phyloP scores from a whole-genome alignment of 2,797 vertebrate species.

The Miichthys miiuy region DNA sequence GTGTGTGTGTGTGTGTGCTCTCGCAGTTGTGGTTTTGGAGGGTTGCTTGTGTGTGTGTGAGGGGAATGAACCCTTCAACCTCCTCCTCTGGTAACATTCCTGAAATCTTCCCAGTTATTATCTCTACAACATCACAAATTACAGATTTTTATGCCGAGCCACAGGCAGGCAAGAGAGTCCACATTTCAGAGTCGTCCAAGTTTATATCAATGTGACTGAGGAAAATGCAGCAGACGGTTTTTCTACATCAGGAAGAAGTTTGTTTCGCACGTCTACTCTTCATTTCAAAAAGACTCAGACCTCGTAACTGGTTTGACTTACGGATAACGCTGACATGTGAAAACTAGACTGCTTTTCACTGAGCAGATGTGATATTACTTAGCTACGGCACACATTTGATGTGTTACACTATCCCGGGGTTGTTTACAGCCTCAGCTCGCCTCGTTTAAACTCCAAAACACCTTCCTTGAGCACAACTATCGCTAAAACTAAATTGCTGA shows the following conservation, averaged over 20 bases:
- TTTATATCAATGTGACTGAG: constrained; percentile 5
- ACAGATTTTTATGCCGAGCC: constrained; percentile 31
- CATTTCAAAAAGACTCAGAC: background rate
- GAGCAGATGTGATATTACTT: constrained; percentile 32
- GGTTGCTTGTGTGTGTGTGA: constrained; percentile 35
- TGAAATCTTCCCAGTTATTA: constrained; percentile 30
- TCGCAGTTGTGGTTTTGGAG: constrained; percentile 51
- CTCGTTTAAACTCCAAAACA: background rate
- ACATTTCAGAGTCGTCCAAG: background rate
- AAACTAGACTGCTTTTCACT: constrained; percentile 4
- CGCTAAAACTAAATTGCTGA: constrained; percentile 7
- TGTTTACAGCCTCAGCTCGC: background rate
- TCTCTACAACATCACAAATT: constrained; percentile 27
- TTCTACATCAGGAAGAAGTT: background rate
- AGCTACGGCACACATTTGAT: constrained; percentile 13
- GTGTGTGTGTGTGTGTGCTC: constrained; percentile 42
- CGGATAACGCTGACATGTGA: background rate
- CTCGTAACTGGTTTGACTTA: background rate
- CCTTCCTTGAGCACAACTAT: constrained; percentile 2
- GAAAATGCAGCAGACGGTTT: constrained; percentile 1
- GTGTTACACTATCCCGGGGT: background rate
- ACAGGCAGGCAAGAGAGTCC: constrained; percentile 1
- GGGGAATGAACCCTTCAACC: constrained; percentile 40
- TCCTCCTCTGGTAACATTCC: constrained; percentile 32
- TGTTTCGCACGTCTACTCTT: background rate